Base-by-base conservation (phyloP, 2,113 vertebrate species). In the Seriola rivoliana region DNA sequence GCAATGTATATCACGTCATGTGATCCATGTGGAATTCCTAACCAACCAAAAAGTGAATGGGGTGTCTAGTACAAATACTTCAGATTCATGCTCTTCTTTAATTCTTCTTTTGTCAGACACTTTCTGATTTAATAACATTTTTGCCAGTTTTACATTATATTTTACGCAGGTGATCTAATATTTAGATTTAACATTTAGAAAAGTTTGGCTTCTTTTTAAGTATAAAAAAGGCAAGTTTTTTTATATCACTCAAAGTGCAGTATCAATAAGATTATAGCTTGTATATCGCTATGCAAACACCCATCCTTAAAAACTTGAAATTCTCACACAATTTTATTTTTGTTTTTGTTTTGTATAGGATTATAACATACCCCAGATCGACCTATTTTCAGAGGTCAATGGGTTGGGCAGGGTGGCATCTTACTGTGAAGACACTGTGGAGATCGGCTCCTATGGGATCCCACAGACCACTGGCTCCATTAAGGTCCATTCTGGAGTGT, bases 401-500 rank as follows among this genome's bases (percentile, higher is more conserved):
- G 98, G 98, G 8, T 8, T 97, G 70, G 97, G 98, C 59, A 89
- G 96, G 29, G 84, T 95, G 87, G 93, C 91, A 34, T 95, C 97
- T 52, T 97, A 95, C 95, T 96, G 95, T 74, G 97, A 98, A 14
- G 97, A 97, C 67, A 89, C 93, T 0, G 92, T 97, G 32, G 97
- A 99, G 86, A 92, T 95, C 2, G 93, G 96, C n/a, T 93, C 96
- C 21, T 98, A 94, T 32, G 96, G 96, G 59, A 89, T 95, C 16
- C 95, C 96, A 16, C 96, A 96, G 85, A 96, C 95, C 85, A 98
- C 97, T 0, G 96, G 95, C 86, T 99, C 98, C 80, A 96, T 99
- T 79, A 97, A 96, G 94, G 97, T 99, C 46, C 95, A 97, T 62
- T 96, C 97, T 89, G 98, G 98, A 95, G 95, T 92, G 98, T 99